These are phyloP conservation scores for Pan troglodytes DNA, from an alignment of 2,113 vertebrate genomes.

Conservation along the genomic window DNA sequence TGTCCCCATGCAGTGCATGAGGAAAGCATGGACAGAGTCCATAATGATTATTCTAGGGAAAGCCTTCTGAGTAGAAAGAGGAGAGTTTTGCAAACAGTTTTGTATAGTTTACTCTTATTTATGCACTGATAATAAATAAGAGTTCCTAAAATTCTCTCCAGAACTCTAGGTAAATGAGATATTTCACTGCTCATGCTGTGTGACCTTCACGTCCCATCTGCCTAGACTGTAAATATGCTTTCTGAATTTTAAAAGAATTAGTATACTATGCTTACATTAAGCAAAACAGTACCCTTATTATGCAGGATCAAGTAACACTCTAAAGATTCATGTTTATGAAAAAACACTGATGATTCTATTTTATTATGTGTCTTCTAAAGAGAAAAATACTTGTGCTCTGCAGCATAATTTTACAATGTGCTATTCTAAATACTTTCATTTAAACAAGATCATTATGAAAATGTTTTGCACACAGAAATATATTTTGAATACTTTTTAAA, in stretches of 20 bases:
- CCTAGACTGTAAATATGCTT: not conserved
- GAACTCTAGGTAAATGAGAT: not conserved
- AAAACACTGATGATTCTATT: slow-evolving; percentile 50
- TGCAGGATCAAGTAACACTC: not conserved
- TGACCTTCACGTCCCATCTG: not conserved
- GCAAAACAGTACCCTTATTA: not conserved
- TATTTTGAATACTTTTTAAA: slow-evolving; percentile 24
- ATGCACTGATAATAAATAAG: not conserved
- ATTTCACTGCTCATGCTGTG: not conserved
- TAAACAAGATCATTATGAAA: slow-evolving; percentile 56
- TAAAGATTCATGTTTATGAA: slow-evolving; percentile 23
- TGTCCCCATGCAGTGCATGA: not conserved
- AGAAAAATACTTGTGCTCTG: slow-evolving; percentile 26
- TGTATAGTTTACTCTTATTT: not conserved
- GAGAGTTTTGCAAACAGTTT: not conserved
- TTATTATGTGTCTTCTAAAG: not conserved
- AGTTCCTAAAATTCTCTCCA: not conserved
- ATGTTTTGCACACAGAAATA: slow-evolving; percentile 34
- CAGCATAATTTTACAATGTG: not conserved
- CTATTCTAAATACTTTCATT: slow-evolving; percentile 40
- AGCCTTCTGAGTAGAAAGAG: not conserved
- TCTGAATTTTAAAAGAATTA: not conserved
- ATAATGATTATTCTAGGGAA: not conserved
- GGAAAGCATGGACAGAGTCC: not conserved
- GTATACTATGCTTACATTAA: not conserved